A percentile compares a stretch with the other conserved stretches of the same genome.
Conservation (phyloP, 2,888 invertebrate genomes). For the Blera fallax region DNA sequence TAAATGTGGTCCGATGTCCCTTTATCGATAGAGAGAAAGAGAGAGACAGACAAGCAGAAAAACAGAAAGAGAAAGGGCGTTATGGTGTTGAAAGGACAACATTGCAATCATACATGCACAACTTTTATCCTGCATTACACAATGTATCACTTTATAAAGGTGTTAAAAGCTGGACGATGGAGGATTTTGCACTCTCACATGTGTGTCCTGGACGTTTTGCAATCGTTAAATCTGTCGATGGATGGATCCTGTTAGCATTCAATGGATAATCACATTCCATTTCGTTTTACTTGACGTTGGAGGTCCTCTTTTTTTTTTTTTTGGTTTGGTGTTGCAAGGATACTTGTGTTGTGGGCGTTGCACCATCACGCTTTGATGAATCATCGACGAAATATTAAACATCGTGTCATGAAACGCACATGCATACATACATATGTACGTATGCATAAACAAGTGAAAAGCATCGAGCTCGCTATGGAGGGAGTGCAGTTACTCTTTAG, state of each 20-base stretch:
- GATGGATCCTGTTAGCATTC: conserved; percentile 55
- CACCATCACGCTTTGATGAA: not conserved
- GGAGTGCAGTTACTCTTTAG: not conserved
- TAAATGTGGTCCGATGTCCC: conserved; percentile 11
- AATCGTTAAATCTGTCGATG: conserved; percentile 54
- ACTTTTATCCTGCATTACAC: conserved; percentile 7
- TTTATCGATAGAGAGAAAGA: not conserved
- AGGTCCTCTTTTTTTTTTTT: not conserved
- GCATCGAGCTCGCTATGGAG: not conserved
- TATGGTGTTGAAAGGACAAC: conserved; percentile 36
- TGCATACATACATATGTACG: too few species aligned
- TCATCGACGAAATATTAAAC: conserved; percentile 8
- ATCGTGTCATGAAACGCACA: conserved; percentile 7
- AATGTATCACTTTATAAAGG: conserved; percentile 56
- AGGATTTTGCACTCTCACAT: not conserved
- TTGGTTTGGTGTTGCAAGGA: not conserved
- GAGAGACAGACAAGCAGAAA: not conserved
- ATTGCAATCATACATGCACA: conserved; percentile 37
- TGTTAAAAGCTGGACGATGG: conserved; percentile 36
- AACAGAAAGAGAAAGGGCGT: not conserved
- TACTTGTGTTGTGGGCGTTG: not conserved
- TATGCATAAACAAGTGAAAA: not conserved
- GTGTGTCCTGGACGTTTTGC: conserved; percentile 6
- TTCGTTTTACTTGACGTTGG: conserved; percentile 31
- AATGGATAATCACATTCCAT: conserved; percentile 59